phyloP scores from a whole-genome alignment of 2,797 vertebrate species.

The Sternotherus odoratus region DNA sequence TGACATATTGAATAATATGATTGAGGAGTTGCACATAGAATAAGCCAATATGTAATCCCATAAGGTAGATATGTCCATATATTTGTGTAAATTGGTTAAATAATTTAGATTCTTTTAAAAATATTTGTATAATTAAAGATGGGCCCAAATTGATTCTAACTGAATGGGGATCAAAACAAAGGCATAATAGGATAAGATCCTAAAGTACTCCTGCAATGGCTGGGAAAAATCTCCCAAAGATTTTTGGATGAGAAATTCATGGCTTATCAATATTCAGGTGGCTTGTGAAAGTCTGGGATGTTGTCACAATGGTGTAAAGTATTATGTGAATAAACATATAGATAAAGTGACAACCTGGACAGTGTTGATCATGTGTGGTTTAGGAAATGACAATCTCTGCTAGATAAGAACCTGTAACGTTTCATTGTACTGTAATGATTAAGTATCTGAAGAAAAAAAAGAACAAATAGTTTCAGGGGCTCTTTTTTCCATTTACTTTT shows the following conservation, averaged over 20 bases:
- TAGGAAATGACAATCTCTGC: neutral
- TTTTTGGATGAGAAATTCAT: neutral
- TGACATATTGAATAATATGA: neutral
- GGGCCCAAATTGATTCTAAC: neutral
- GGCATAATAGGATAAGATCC: neutral
- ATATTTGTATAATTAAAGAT: neutral
- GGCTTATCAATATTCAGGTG: neutral
- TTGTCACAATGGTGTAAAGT: conserved; percentile 47
- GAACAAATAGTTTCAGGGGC: neutral
- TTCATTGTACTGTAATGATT: neutral
- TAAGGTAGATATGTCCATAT: neutral
- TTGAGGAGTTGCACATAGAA: neutral
- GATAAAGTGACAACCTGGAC: conserved; percentile 29
- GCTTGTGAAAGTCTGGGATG: conserved; percentile 39
- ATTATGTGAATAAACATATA: conserved; percentile 43
- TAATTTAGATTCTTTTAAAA: neutral
- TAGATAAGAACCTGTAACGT: conserved; percentile 44
- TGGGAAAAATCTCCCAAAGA: conserved; percentile 27
- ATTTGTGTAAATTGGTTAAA: neutral
- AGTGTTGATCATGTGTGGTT: conserved; percentile 23
- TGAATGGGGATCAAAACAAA: neutral
- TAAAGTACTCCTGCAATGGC: neutral
- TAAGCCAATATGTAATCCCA: neutral
- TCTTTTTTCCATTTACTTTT: neutral
- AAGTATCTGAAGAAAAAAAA: neutral